These are phyloP conservation scores for Sporophila hypoxantha DNA, from an alignment of 2,113 vertebrate species.

Conservation along the genomic window DNA sequence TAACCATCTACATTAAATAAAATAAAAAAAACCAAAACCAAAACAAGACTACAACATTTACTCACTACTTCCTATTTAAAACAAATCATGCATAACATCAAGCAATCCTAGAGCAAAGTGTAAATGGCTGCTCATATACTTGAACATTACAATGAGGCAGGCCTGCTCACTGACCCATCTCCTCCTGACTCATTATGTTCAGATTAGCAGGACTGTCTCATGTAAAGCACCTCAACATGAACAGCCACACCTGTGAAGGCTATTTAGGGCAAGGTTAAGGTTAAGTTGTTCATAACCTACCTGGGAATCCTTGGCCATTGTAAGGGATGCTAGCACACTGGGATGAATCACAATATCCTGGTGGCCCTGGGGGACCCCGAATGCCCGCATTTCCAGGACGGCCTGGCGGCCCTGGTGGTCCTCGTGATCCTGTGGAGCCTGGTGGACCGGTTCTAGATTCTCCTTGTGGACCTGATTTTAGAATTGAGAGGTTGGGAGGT, in stretches of 20 bases:
- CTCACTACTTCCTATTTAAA: background rate
- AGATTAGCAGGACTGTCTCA: background rate
- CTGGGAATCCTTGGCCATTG: constrained; percentile 94
- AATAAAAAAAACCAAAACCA: background rate
- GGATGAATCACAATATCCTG: constrained; percentile 97
- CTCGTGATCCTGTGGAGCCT: constrained; percentile 83
- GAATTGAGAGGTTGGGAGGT: constrained; percentile 13
- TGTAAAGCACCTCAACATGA: background rate
- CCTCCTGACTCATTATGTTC: background rate
- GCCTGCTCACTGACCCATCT: background rate
- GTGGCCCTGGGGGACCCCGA: constrained; percentile 84
- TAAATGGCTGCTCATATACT: background rate
- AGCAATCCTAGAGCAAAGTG: background rate
- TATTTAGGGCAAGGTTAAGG: background rate
- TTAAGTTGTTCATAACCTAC: constrained; percentile 68
- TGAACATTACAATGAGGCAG: background rate
- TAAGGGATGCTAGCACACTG: constrained; percentile 95
- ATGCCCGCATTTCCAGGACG: constrained; percentile 85
- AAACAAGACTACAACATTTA: background rate
- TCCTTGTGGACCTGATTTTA: constrained; percentile 81
- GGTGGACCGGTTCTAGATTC: constrained; percentile 86
- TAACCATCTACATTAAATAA: background rate
- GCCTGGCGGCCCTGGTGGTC: constrained; percentile 85
- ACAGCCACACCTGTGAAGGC: background rate
- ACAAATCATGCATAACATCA: background rate